Conservation (phyloP, 2,797 vertebrate genomes). For the Pangasius larnaudii region DNA sequence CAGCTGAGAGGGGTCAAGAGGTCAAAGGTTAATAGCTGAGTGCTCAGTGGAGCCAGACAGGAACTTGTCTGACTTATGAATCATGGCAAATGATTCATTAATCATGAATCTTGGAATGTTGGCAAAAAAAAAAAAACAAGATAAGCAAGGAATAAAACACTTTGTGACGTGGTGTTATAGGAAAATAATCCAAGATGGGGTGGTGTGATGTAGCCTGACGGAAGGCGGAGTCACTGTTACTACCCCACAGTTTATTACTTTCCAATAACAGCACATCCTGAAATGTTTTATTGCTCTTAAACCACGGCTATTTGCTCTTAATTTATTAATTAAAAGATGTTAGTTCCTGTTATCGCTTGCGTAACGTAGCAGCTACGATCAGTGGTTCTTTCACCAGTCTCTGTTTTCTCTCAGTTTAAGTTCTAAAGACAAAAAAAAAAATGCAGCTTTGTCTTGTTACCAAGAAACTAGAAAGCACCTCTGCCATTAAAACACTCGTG, state of each 20-base stretch:
- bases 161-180: neutral
- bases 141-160: neutral
- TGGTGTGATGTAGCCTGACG: neutral
- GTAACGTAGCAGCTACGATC: neutral
- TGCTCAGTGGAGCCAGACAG: neutral
- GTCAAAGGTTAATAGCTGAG: neutral
- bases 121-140: neutral
- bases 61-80: neutral
- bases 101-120: neutral
- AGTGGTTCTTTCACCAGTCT: neutral
- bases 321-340: no score
- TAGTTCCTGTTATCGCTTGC: neutral
- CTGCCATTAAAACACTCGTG: no score
- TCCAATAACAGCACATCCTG: neutral
- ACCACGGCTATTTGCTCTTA: neutral
- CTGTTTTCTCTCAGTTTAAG: no score
- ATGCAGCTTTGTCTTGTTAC: no score
- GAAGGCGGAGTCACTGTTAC: neutral
- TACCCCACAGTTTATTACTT: neutral
- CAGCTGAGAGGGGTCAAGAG: conserved; percentile 77
- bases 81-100: no score
- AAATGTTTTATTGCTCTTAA: neutral
- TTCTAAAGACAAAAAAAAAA: no score
- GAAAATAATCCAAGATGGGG: neutral
- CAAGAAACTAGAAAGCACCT: no score